These are phyloP conservation scores for Conus betulinus DNA, from an alignment of 1,140 invertebrate species.

Conservation along the genomic window DNA sequence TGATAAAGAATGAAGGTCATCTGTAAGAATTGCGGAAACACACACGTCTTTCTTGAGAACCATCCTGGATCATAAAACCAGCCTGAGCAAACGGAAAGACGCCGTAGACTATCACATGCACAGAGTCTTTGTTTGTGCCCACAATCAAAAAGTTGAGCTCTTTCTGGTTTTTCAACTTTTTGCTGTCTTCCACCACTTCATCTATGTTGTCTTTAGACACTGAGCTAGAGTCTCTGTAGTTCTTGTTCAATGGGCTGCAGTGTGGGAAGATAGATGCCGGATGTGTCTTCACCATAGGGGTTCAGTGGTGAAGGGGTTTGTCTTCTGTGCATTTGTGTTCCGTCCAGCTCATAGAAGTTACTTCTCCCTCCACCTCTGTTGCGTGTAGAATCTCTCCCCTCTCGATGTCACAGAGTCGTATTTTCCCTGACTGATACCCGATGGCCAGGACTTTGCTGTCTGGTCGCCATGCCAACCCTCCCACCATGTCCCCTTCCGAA, in stretches of 20 bases:
- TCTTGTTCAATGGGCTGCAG: constrained; percentile 80
- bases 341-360: constrained; percentile 79
- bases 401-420: constrained; percentile 90
- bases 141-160: constrained; percentile 87
- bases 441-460: constrained; percentile 93
- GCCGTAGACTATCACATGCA: constrained; percentile 89
- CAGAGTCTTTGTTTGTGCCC: constrained; percentile 84
- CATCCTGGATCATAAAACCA: constrained; percentile 70
- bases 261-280: constrained; percentile 77
- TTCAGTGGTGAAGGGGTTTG: constrained; percentile 48
- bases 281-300: constrained; percentile 73
- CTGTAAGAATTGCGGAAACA: constrained; percentile 71
- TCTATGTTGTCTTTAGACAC: constrained; percentile 63
- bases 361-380: constrained; percentile 78
- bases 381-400: constrained; percentile 88
- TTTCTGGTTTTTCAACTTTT: constrained; percentile 81
- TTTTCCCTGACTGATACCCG: constrained; percentile 81
- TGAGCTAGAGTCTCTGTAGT: constrained; percentile 63
- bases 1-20: constrained; percentile 75
- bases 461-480: constrained; percentile 89
- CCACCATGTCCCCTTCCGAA: constrained; percentile 79
- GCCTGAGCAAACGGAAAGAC: constrained; percentile 87
- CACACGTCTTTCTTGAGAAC: constrained; percentile 53
- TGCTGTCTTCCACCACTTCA: constrained; percentile 81
- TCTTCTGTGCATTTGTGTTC: constrained; percentile 56